Percentiles rank a stretch among this genome's conserved stretches.
Evolutionary conservation across 1,140 invertebrate genomes (phyloP).

Genomic region (Euglossa dilemma): DNA sequence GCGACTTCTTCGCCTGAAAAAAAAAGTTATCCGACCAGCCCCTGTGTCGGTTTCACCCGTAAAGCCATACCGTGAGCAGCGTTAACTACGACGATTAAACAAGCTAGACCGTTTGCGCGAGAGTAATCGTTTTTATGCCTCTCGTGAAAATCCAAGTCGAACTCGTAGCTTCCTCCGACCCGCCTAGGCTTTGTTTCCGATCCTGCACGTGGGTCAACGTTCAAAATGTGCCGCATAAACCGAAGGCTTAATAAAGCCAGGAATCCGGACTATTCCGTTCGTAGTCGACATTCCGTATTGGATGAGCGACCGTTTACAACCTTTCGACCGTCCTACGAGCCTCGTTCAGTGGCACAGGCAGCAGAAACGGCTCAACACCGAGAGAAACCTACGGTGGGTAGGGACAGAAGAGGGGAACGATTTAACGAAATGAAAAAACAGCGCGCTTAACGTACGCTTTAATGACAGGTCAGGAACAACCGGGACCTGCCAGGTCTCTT

Average conservation of each 20-base stretch:
- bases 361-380: conserved; percentile 41
- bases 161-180: conserved; percentile 14
- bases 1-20: no score
- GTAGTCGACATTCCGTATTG: conserved; percentile 65
- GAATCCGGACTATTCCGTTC: conserved; percentile 67
- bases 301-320: conserved; percentile 64
- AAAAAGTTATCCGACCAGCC: neutral
- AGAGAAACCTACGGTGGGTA: neutral
- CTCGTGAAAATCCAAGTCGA: conserved; percentile 60
- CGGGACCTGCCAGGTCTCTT: conserved; percentile 54
- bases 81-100: conserved; percentile 51
- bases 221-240: conserved; percentile 68
- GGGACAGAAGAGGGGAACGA: neutral
- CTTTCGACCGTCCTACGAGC: conserved; percentile 49
- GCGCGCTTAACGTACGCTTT: conserved; percentile 70
- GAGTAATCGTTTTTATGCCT: conserved; percentile 55
- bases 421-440: conserved; percentile 57
- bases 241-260: conserved; percentile 68
- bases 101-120: conserved; percentile 4
- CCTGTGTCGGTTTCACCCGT: conserved; percentile 19
- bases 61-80: neutral
- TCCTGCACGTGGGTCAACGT: conserved; percentile 41
- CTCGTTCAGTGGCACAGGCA: conserved; percentile 24
- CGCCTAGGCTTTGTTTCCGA: conserved; percentile 63
- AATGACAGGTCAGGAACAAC: conserved; percentile 70